A percentile compares a stretch with the other conserved stretches of the same genome.
phyloP scores from a whole-genome alignment of 2,113 vertebrate genomes.

The Gulo gulo region DNA sequence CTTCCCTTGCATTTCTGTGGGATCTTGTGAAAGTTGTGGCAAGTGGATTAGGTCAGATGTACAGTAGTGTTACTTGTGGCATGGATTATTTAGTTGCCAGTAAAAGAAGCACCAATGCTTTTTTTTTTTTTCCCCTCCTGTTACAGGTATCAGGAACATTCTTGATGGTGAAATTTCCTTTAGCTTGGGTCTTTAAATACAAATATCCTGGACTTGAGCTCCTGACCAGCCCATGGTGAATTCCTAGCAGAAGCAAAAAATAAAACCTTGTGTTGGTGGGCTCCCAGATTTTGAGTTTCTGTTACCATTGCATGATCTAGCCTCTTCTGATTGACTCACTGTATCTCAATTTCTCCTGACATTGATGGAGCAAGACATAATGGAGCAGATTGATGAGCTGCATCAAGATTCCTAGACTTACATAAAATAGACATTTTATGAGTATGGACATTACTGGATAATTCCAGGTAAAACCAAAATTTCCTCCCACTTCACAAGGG shows the following conservation, averaged over 20 bases:
- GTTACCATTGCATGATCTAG: background rate
- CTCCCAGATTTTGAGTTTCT: background rate
- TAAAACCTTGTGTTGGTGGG: background rate
- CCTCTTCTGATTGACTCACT: background rate
- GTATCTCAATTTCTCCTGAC: background rate
- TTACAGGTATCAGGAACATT: background rate
- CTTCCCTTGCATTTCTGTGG: background rate
- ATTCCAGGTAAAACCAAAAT: background rate
- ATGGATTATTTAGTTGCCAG: background rate
- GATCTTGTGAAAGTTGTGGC: background rate
- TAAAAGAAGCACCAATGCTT: background rate
- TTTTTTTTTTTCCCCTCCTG: background rate
- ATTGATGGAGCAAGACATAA: background rate
- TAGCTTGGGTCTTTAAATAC: background rate
- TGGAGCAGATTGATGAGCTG: background rate
- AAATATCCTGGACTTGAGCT: background rate
- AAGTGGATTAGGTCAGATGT: background rate
- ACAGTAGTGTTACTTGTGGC: background rate
- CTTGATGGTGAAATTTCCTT: background rate
- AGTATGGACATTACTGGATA: background rate
- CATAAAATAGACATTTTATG: background rate
- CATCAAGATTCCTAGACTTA: background rate
- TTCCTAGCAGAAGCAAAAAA: background rate
- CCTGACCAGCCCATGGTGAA: background rate
- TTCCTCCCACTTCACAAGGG: background rate